These are phyloP conservation scores for Diuraphis noxia DNA, from an alignment of 1,140 invertebrate genomes.

Conservation along the genomic window DNA sequence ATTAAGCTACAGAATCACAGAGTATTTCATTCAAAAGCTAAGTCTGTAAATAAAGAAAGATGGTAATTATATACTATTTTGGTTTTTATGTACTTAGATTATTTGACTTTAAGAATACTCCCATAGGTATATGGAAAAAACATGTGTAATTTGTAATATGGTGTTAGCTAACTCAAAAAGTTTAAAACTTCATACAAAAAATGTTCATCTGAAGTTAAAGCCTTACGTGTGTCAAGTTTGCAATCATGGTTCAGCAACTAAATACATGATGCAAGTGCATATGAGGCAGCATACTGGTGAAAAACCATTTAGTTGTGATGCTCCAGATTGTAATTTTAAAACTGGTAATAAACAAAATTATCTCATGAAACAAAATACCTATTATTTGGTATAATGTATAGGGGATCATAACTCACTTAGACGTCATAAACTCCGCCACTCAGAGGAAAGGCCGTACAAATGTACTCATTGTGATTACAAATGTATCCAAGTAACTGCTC, in stretches of 20 bases:
- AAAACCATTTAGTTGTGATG: constrained; percentile 57
- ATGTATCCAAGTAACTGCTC: constrained; percentile 70
- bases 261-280: constrained; percentile 71
- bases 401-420: constrained; percentile 79
- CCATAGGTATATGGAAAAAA: constrained; percentile 58
- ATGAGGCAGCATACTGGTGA: constrained; percentile 73
- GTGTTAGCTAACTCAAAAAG: constrained; percentile 65
- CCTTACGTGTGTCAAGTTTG: constrained; percentile 75
- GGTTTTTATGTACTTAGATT: background rate
- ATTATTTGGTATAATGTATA: background rate
- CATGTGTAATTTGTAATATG: constrained; percentile 66
- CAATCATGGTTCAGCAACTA: constrained; percentile 70
- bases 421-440: constrained; percentile 71
- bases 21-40: constrained; percentile 44
- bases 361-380: background rate
- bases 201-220: constrained; percentile 72
- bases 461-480: constrained; percentile 62
- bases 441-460: constrained; percentile 55
- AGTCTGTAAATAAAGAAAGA: constrained; percentile 43
- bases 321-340: constrained; percentile 55
- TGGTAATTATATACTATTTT: background rate
- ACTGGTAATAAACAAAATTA: constrained; percentile 55
- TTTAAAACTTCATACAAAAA: constrained; percentile 67
- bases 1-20: constrained; percentile 45
- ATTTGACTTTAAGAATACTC: background rate